Evolutionary conservation across 2,113 vertebrate species (phyloP), one percentile per base, ranked within the genome.

Genomic region (Vicugna pacos): DNA sequence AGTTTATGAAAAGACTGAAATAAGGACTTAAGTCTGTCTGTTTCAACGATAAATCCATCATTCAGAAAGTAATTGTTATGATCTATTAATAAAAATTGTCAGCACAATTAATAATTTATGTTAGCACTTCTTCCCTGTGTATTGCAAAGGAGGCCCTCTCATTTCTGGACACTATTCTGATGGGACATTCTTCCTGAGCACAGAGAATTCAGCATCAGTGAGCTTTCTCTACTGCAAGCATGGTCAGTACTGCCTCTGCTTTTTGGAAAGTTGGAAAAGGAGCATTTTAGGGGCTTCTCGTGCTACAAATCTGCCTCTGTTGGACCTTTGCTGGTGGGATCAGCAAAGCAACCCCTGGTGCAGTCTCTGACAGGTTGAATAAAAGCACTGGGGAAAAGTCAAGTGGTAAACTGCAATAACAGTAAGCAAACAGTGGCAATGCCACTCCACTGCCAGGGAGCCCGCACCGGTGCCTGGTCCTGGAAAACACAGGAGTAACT

Each of bases 41-140:
- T 91, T 76, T n/a, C 56, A 80, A 76, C 94, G 58, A 89, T 67
- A 52, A 38, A 16, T 54, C 0, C 26, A 60, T 77, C 73, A 95
- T 72, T 72, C 42, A 97, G 52, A 98, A 96, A 92, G 82, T 84
- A 93, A 95, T 82, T 92, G 42, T 64, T 97, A 97, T 76, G 48
- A 30, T 35, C 1, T 86, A n/a, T n/a, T 52, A 80, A 77, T 65
- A 52, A 87, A 75, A 50, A 70, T 50, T 91, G 12, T 19, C 26
- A 77, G 11, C 11, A 75, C 19, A 94, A 69, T 16, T 52, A 89
- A 58, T 24, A 75, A 69, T 54, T 82, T 88, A 73, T 50, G 16
- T 46, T 73, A 67, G 0, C 0, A 20, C 11, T 84, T 94, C 35
- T 83, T 28, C 60, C 52, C 77, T 95, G 65, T 42, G 0, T n/a